Base-by-base conservation (phyloP, 2,888 invertebrate species). In the Agonopterix alstromeriana region DNA sequence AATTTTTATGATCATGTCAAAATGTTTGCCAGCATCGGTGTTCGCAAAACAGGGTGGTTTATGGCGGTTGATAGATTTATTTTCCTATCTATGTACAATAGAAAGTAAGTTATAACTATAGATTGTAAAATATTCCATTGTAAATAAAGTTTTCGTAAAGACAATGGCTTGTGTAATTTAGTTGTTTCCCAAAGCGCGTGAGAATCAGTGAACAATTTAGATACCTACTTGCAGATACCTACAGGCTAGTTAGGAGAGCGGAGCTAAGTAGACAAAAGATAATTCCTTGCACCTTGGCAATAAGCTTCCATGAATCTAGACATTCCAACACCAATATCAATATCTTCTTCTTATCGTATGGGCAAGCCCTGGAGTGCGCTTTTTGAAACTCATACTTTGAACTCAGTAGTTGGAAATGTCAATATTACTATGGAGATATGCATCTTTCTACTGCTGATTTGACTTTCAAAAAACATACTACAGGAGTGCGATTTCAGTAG, bases 41-140 rank as follows among this genome's bases (percentile, higher is more conserved):
- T 69, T 65, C 62, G 55, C 27, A 27, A 3, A 27, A 27, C 27
- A 27, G 27, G 27, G 27, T 27, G 27, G 5, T 27, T 63, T 57
- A 55, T 45, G 53, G 48, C 51, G 51, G 52, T 50, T 43, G 53
- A 58, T 65, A 62, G 57, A 61, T 59, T 55, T 65, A 68, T 60
- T 56, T 27, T 65, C 63, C 56, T 72, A 63, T 67, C 58, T 70
- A 68, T 65, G 64, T 77, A 72, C 73, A 74, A 71, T 80, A 78
- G 74, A 63, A 56, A 59, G 61, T 80, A 79, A 81, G 80, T 76
- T 82, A 76, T 70, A 72, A 75, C 56, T 61, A 70, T 77, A 81
- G 76, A 75, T 73, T 86, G 82, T 87, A 84, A 82, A 83, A 82
- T 86, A 85, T 73, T 77, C 71, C 80, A 81, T 74, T 88, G 88